phyloP scores from a whole-genome alignment of 64 coral and sea anemone species.

The Hydrozoanthus tunicans region DNA sequence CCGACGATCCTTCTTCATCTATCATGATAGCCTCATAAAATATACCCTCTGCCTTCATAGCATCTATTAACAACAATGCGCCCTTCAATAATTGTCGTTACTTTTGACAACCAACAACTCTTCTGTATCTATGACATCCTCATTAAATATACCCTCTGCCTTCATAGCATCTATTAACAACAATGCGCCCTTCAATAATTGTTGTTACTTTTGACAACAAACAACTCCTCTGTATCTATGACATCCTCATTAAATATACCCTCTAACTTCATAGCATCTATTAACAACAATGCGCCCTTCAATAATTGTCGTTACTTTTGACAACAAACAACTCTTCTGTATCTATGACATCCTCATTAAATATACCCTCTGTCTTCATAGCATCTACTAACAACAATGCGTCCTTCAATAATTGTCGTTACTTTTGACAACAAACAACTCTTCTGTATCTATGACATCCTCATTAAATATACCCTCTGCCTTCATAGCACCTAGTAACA shows the following conservation, averaged over 20 bases:
- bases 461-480: neutral
- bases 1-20: too few relatives aligned
- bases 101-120: neutral
- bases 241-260: neutral
- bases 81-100: neutral
- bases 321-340: neutral
- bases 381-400: neutral
- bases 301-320: constrained; percentile 8
- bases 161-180: neutral
- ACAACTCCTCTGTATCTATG: neutral
- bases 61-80: neutral
- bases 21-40: neutral
- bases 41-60: neutral
- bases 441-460: too few relatives aligned
- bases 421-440: too few relatives aligned
- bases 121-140: neutral
- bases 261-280: neutral
- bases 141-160: neutral
- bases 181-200: constrained; percentile 27
- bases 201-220: constrained; percentile 11
- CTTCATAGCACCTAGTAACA: neutral
- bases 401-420: too few relatives aligned
- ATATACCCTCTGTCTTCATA: neutral
- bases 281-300: neutral
- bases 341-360: neutral